Conservation (phyloP, 2,888 invertebrate species). For the Coelopa pilipes region DNA sequence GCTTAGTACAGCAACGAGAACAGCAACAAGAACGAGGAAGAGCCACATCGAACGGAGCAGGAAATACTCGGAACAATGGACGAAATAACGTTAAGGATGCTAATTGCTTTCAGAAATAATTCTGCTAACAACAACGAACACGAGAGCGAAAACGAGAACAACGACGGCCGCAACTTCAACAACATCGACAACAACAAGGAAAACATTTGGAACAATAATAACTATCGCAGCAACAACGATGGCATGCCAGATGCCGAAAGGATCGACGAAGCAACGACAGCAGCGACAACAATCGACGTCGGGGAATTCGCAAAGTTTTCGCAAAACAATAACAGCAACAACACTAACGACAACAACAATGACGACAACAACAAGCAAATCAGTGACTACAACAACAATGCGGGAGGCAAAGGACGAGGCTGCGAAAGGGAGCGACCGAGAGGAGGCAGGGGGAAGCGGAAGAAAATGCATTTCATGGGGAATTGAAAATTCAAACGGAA, state of each 20-base stretch:
- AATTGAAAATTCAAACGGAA: conserved; percentile 20
- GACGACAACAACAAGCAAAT: neutral
- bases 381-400: neutral
- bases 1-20: neutral
- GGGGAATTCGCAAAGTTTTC: neutral
- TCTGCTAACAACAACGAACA: neutral
- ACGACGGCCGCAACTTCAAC: too few species aligned
- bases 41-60: too few species aligned
- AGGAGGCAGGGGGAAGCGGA: neutral
- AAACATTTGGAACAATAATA: too few species aligned
- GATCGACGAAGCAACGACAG: neutral
- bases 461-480: conserved; percentile 1
- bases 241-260: conserved; percentile 1
- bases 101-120: conserved; percentile 14
- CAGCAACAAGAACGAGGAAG: neutral
- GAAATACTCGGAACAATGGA: neutral
- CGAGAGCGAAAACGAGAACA: too few species aligned
- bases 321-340: neutral
- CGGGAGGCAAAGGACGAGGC: neutral
- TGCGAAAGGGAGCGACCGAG: neutral
- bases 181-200: too few species aligned
- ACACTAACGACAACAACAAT: neutral
- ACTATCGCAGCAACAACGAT: neutral
- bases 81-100: conserved; percentile 9
- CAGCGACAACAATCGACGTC: neutral